phyloP scores from a whole-genome alignment of 2,797 vertebrate genomes.

The Squalus acanthias region DNA sequence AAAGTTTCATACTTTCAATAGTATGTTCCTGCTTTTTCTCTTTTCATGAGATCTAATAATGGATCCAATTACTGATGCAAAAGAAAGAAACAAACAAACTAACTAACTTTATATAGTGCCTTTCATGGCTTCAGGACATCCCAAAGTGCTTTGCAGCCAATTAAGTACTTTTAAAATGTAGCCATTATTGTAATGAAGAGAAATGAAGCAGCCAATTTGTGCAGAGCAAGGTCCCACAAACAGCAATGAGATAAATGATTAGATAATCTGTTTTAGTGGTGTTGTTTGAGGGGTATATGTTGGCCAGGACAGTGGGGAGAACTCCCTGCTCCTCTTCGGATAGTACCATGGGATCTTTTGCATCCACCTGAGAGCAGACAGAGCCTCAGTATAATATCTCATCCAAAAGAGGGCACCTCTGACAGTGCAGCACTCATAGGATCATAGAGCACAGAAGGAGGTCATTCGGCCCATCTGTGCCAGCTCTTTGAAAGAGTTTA shows the following conservation, averaged over 20 bases:
- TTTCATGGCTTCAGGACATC: not conserved
- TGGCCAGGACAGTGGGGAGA: not conserved
- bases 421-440: too few species aligned
- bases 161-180: too few species aligned
- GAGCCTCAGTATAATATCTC: not conserved
- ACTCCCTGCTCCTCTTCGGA: not conserved
- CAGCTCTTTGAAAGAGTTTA: too few species aligned
- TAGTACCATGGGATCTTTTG: not conserved
- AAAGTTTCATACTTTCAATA: not conserved
- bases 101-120: not conserved
- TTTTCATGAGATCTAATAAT: not conserved
- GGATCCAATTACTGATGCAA: not conserved
- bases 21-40: not conserved
- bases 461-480: too few species aligned
- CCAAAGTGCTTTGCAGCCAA: too few species aligned
- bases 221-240: not conserved
- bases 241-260: not conserved
- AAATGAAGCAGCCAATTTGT: not conserved
- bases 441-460: too few species aligned
- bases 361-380: not conserved
- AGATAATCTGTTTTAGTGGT: not conserved
- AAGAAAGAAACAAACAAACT: not conserved
- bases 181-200: not conserved
- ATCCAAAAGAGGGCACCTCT: not conserved
- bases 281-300: not conserved